Evolutionary conservation across 2,888 invertebrate genomes (phyloP), one percentile per base, ranked within the genome.

Genomic region (Sturmia bella): DNA sequence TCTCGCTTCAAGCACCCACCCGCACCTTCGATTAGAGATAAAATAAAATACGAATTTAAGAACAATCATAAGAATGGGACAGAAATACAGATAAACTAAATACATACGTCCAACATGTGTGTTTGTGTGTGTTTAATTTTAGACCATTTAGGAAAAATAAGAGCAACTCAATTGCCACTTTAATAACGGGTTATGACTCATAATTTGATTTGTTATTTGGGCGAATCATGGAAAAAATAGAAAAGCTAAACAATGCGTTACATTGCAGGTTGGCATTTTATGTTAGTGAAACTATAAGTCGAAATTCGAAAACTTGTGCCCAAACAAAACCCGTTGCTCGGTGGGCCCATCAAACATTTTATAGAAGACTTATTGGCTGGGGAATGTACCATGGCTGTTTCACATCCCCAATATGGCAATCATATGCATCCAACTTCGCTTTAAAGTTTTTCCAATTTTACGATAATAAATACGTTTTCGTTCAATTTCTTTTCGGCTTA

Each of bases 111-210:
- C 21, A 63, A 52, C 59, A 61, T 64, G 43, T 45, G 59, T 61
- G 43, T 43, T 54, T 64, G 43, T 45, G 59, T 61, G 43, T 43
- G 54, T 61, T 27, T 64, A 21, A 27, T 68, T 68, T 59, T 48
- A 45, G 37, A 64, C 21, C 63, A 37, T 80, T 80, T 69, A 75
- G 37, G 27, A 37, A 68, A 56, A 74, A 73, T 81, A 82, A 82
- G 54, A 74, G 74, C 78, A 78, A 78, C 74, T 75, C 78, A 82
- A 82, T 78, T 82, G 82, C 74, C 69, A 75, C 75, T 78, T 70
- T 78, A 64, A 78, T 78, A 78, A 82, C 82, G 77, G 82, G 50
- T 78, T 82, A 82, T 82, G 78, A 82, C 74, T 78, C 74, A 82
- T 78, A 74, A 17, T 27, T 70, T 77, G 39, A 56, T 63, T 77